Base-by-base conservation (phyloP, 2,888 invertebrate genomes). In the Drosophila neotestacea region DNA sequence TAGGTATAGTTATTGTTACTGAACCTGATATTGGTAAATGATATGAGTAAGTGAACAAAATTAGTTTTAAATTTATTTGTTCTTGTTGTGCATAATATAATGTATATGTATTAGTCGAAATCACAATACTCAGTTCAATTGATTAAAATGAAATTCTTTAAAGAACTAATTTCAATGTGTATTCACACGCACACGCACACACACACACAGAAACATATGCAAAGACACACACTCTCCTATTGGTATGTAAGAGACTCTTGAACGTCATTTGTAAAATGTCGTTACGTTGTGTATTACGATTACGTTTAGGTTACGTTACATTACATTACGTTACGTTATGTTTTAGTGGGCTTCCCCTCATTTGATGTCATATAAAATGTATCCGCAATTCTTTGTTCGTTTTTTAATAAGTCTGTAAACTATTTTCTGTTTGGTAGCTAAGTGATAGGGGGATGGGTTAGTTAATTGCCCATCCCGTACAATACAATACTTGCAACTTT, bases 191-290 rank as follows among this genome's bases (percentile, higher is more conserved):
- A 51, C 58, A 51, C 47, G 46, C 48, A 67, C 51, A 34, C 52
- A 51, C 47, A 48, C 48, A 67, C 51, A 34, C 52, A 68, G 28
- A 50, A 38, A 38, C 47, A 54, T 47, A 51, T 41, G 48, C 52
- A 41, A 42, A 39, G 47, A 58, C 55, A 54, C 54, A 54, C 52
- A 42, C 54, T 63, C 48, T 44, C 48, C 66, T 59, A 38, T 28
- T 44, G 30, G 9, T 16, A 62, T 74, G 50, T 54, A 38, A 55
- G 60, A 79, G 62, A 70, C 79, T 87, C 70, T 79, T 68, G 65
- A 44, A 47, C 77, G 87, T 76, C 89, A 85, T 85, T 85, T 85
- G 47, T 73, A 89, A 85, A 85, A 85, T 85, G 85, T 59, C 89
- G 89, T 75, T 80, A 73, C 72, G 82, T 88, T 81, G 79, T 79